Percentiles rank a stretch among this genome's conserved stretches.
Conservation (phyloP, 2,113 vertebrate species). For the Zosterops japonicus region DNA sequence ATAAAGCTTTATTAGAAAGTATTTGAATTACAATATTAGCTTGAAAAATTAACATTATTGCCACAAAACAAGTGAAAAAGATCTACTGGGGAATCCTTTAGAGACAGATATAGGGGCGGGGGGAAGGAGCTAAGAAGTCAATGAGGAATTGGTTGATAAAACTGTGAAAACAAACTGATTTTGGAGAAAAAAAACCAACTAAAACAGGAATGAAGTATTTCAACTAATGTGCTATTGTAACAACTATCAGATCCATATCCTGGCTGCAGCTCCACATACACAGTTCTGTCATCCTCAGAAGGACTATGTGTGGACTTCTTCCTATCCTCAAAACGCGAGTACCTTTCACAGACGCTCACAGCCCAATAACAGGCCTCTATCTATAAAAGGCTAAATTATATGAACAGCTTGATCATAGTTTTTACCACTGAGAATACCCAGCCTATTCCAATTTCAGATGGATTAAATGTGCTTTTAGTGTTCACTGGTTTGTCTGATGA, state of each 20-base stretch:
- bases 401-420: not conserved
- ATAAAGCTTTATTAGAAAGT: constrained; percentile 12
- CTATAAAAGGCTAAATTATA: not conserved
- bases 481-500: not conserved
- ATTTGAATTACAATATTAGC: not conserved
- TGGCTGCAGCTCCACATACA: not conserved
- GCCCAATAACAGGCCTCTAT: not conserved
- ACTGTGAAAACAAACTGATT: not conserved
- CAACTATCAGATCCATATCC: not conserved
- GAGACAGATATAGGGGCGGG: accelerated
- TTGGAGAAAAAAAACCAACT: not conserved
- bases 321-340: not conserved
- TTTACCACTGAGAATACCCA: not conserved
- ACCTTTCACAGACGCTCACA: not conserved
- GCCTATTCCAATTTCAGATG: not conserved
- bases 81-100: accelerated
- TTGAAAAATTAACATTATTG: not conserved
- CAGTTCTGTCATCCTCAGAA: not conserved
- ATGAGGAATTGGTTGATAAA: not conserved
- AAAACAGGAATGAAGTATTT: not conserved
- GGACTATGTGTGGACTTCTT: not conserved
- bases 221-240: not conserved
- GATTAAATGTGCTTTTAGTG: not conserved
- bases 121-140: not conserved
- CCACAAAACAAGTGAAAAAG: not conserved